Evolutionary conservation across 2,797 vertebrate genomes (phyloP), one percentile per base, ranked within the genome.

Genomic region (Phrynocephalus guinanensis): DNA sequence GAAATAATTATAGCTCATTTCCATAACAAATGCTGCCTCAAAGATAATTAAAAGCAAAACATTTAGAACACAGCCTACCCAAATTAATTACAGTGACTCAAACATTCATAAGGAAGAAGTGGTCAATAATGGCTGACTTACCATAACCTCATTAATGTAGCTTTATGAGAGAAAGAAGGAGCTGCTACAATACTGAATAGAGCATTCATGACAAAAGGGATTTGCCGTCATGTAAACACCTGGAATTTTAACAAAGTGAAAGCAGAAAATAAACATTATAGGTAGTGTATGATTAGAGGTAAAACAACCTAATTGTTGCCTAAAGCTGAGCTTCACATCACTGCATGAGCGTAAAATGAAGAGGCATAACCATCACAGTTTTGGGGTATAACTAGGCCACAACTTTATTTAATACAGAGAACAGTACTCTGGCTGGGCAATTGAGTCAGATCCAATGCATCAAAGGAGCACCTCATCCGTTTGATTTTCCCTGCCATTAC

Each of bases 11-110:
- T 75, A 94, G 50, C 22, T 91, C 93, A 93, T 96, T 94, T 94
- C 90, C 90, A 93, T 95, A 96, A 96, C 93, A 95, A 96, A 95
- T 94, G 92, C 87, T 92, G 90, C 87, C 85, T 88, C 92, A 28
- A 94, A 95, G 94, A 93, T 86, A 91, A 44, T 94, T 90, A 93
- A 89, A 90, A 94, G 66, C 38, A 94, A 93, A 96, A 85, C 56
- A 73, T 93, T 95, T 95, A 92, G 16, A 94, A 93, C 13, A 95
- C 85, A 94, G 93, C 92, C 48, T 90, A 90, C 48, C 33, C 86
- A 94, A 95, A 96, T 92, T 94, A 94, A 93, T 91, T 94, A 56
- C 20, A 48, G 84, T 83, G 6, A 92, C 13, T 93, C 92, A 90
- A 56, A 92, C 30, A 89, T 88, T 92, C 81, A 92, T 88, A 90